Evolutionary conservation across 2,888 invertebrate genomes (phyloP).

Genomic region (Glyphotaelius pellucidus): DNA sequence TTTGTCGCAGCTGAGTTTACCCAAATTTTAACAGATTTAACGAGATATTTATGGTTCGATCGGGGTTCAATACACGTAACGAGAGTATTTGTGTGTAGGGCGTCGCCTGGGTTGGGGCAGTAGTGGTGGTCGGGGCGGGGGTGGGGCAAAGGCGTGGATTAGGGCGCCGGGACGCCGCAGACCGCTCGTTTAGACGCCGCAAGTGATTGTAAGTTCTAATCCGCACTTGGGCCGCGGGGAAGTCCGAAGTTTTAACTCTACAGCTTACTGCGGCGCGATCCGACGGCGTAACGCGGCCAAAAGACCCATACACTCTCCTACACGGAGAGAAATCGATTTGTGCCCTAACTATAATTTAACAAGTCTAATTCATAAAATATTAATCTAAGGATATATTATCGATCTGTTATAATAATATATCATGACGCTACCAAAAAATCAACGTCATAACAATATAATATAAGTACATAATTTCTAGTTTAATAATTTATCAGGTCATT

Average conservation of each 20-base stretch:
- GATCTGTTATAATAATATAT: no score
- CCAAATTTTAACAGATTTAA: slow-evolving; percentile 52
- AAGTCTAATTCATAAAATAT: no score
- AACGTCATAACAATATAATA: no score
- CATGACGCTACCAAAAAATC: no score
- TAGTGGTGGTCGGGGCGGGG: slow-evolving; percentile 10
- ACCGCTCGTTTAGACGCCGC: slow-evolving; percentile 65
- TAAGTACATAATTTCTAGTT: no score
- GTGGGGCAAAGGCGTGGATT: slow-evolving; percentile 41
- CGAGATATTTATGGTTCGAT: slow-evolving; percentile 58
- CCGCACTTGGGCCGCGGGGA: slow-evolving; percentile 60
- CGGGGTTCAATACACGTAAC: slow-evolving; percentile 38
- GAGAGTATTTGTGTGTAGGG: slow-evolving; percentile 46
- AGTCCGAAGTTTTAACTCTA: slow-evolving; percentile 59
- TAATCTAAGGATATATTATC: no score
- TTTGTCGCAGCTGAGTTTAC: slow-evolving; percentile 47
- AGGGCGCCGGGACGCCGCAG: slow-evolving; percentile 57
- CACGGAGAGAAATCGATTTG: no score
- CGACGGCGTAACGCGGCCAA: background rate
- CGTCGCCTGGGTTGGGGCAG: slow-evolving; percentile 9
- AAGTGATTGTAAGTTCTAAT: slow-evolving; percentile 66
- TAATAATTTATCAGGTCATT: no score
- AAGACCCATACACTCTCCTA: background rate
- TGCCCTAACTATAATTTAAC: no score
- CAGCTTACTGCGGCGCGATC: slow-evolving; percentile 48